Evolutionary conservation across 1,140 invertebrate species (phyloP), one percentile per base, ranked within the genome.

Genomic region (Babylonia areolata): DNA sequence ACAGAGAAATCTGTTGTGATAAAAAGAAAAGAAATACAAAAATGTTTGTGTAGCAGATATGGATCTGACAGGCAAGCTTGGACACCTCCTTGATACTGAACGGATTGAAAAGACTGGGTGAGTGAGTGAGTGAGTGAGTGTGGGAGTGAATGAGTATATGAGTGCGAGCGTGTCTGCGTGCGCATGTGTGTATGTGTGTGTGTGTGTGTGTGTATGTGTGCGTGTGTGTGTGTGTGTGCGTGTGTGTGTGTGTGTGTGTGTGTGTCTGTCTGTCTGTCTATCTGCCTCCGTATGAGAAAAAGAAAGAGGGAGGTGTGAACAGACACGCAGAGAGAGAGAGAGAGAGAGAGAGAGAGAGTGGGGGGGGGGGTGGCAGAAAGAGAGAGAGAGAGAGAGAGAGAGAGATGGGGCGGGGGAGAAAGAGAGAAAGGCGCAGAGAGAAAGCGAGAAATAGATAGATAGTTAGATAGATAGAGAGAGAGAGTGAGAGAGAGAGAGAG

Each of bases 181-280:
- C 20, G 46, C 20, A 20, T 51, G 46, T 51, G 46, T 51, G 46
- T 51, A 20, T 51, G 64, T 69, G 64, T 69, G 64, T 69, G 64
- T 69, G 64, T 69, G 64, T 69, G 64, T 69, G 64, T 69, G 64
- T 69, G 64, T 69, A 23, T 69, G 64, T 69, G 64, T 69, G 64
- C 5, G 46, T 51, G 46, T 51, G 46, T 51, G 46, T 51, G 64
- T 69, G 64, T 31, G 64, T 69, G 64, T 69, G 64, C 28, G 64
- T 69, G 64, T 69, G 64, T 69, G 64, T 69, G 64, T 69, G 64
- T 69, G 64, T 69, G 64, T 69, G 64, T 69, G 64, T 69, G 64
- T 69, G 64, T 69, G 64, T n/a, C 9, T 69, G 64, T n/a, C 9
- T 69, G 64, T 69, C 9, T 69, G 64, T 69, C 9, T 69, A 23